A percentile compares a stretch with the other conserved stretches of the same genome.
Conservation (phyloP, 2,113 vertebrate genomes). For the Ascaphus truei region DNA sequence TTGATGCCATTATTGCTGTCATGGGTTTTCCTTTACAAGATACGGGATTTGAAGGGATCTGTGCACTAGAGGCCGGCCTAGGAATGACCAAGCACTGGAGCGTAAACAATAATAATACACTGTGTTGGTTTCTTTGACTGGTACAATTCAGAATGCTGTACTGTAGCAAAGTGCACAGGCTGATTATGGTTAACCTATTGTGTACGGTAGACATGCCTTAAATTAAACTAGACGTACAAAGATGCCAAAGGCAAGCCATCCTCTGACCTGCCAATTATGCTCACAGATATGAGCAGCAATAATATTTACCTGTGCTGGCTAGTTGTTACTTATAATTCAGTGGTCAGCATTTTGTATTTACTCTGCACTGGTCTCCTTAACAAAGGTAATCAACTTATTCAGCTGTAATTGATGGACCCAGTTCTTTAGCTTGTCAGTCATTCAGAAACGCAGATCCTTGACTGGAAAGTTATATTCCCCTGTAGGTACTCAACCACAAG, state of each 20-base stretch:
- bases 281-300: neutral
- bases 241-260: neutral
- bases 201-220: too few relatives aligned
- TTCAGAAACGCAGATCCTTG: neutral
- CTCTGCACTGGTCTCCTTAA: too few relatives aligned
- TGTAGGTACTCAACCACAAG: too few relatives aligned
- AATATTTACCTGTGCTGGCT: neutral
- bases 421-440: neutral
- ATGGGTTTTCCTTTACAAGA: too few relatives aligned
- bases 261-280: conserved; percentile 2
- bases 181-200: neutral
- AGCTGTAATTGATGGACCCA: neutral
- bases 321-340: conserved; percentile 4
- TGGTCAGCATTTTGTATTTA: neutral
- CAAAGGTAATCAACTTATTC: neutral
- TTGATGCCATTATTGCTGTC: too few relatives aligned
- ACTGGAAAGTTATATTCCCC: too few relatives aligned
- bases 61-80: too few relatives aligned
- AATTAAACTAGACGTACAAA: neutral
- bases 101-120: too few relatives aligned
- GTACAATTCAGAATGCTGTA: neutral
- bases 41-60: too few relatives aligned
- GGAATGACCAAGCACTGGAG: too few relatives aligned
- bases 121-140: too few relatives aligned
- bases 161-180: neutral